Evolutionary conservation across 2,888 invertebrate species (phyloP).

Genomic region (Megaustenia siamemsis): DNA sequence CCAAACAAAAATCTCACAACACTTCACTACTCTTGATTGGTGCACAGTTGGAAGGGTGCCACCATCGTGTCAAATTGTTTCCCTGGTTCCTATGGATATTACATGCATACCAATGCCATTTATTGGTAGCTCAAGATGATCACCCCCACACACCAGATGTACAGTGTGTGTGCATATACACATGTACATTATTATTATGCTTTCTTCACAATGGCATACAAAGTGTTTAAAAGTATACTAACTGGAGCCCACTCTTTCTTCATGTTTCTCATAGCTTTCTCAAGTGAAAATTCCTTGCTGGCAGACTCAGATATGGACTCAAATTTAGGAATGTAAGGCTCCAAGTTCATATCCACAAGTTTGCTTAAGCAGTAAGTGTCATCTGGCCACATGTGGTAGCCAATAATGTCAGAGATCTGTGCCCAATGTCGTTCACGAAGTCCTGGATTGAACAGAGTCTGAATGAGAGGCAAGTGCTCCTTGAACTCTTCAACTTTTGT

Average conservation of each 20-base stretch:
- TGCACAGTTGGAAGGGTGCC: too few species aligned
- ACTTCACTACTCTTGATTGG: too few species aligned
- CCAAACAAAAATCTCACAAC: too few species aligned
- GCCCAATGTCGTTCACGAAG: conserved; percentile 91
- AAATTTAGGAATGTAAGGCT: conserved; percentile 91
- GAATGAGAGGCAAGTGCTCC: conserved; percentile 89
- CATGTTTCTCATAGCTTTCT: conserved; percentile 93
- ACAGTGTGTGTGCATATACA: too few species aligned
- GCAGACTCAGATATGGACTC: conserved; percentile 95
- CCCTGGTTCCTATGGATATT: too few species aligned
- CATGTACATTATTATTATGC: too few species aligned
- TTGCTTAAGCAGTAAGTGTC: conserved; percentile 89
- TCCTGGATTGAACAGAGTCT: conserved; percentile 95
- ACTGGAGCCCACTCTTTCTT: conserved; percentile 89
- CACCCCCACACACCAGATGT: too few species aligned
- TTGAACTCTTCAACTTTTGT: conserved; percentile 91
- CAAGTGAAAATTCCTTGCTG: conserved; percentile 95
- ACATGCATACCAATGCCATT: too few species aligned
- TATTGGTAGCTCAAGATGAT: too few species aligned
- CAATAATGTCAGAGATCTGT: conserved; percentile 94
- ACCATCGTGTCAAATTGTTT: too few species aligned
- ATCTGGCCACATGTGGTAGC: conserved; percentile 93
- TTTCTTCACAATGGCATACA: too few species aligned
- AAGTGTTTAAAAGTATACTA: too few species aligned
- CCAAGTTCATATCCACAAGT: conserved; percentile 92